phyloP scores from a whole-genome alignment of 2,797 vertebrate species.

The Falco columbarius region DNA sequence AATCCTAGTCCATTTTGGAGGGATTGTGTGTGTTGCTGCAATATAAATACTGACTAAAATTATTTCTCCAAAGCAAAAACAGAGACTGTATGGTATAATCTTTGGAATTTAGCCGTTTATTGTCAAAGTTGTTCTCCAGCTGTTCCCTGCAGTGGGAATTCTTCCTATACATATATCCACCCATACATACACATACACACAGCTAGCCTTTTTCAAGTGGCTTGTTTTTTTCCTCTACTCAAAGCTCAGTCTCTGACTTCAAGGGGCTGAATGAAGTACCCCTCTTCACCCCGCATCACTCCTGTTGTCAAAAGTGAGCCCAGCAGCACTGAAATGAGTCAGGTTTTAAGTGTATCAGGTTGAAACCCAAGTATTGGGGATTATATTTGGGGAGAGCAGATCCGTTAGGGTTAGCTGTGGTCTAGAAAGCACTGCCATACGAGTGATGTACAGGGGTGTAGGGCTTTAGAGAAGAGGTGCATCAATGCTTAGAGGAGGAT shows the following conservation, averaged over 20 bases:
- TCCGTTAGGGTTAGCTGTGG: neutral
- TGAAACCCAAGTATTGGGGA: neutral
- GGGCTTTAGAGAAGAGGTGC: neutral
- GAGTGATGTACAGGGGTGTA: rapidly evolving
- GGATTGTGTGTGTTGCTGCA: neutral
- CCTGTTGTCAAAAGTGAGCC: neutral
- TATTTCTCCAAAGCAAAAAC: neutral
- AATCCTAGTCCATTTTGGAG: neutral
- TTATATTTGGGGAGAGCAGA: neutral
- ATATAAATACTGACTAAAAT: neutral
- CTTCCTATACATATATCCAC: neutral
- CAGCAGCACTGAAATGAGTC: neutral
- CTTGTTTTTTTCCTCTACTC: neutral
- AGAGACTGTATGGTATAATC: neutral
- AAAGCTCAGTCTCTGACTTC: neutral
- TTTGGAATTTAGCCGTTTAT: neutral
- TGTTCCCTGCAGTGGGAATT: neutral
- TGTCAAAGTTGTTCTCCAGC: neutral
- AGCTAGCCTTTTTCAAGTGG: neutral
- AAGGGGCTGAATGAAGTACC: neutral
- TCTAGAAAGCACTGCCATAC: neutral
- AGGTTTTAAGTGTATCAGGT: neutral
- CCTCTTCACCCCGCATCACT: neutral
- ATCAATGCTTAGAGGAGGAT: neutral
- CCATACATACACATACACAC: neutral